Evolutionary conservation across 2,888 invertebrate species (phyloP), one percentile per base, ranked within the genome.

Genomic region (Meteorus cinctellus): DNA sequence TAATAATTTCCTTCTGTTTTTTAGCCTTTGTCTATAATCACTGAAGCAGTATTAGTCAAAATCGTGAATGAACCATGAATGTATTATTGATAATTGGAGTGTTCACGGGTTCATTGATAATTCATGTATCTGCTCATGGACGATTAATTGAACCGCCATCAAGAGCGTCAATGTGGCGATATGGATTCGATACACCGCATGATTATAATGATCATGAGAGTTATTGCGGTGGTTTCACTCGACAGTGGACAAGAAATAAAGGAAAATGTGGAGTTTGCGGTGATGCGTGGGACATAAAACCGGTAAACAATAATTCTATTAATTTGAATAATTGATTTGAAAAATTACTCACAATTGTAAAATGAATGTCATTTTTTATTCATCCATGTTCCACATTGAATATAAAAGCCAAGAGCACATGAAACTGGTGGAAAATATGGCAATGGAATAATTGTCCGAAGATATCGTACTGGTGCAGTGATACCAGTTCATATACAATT

Each of bases 131-230:
- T 79, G 92, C 92, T 16, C 95, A 95, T 89, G 95, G 95, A 48
- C 91, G 95, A 83, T 92, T 95, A 76, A 94, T 96, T 76, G 96
- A 97, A 86, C 97, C 97, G 0, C 96, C 97, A 1, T 96, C 96
- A 70, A 91, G 97, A 77, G 95, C 96, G 6, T 95, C 96, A 0
- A 96, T 96, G 85, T 97, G 96, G 96, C 92, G 96, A 81, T 96
- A 94, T 90, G 97, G 96, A 76, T 97, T 97, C 89, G 93, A 94
- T 87, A 96, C 96, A 1, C 96, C 96, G 1, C 95, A 95, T 85
- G 95, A 97, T 89, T 97, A 96, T 90, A 96, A 97, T 88, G 97
- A 97, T 90, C 95, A 96, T 87, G 96, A 97, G 86, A 91, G 95
- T 4, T 97, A 94, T 90, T 97, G 97, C 88, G 97, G 97, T 0